Percentiles rank a stretch among this genome's conserved stretches.
Evolutionary conservation across 2,797 vertebrate species (phyloP).

Genomic region (Martes flavigula): DNA sequence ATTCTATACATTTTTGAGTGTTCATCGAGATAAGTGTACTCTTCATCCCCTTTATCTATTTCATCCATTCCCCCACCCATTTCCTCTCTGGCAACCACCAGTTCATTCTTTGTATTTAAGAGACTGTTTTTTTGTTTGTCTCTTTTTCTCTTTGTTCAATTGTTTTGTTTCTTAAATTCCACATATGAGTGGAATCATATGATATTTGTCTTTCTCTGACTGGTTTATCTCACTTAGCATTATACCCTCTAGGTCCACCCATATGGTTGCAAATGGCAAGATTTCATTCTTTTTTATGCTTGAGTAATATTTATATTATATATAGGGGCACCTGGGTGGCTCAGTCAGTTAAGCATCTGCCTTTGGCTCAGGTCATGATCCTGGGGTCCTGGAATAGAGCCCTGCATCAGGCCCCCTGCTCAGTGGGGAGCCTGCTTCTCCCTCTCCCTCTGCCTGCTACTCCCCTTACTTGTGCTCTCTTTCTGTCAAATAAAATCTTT

Average conservation of each 20-base stretch:
- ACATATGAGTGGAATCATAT: neutral
- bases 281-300: neutral
- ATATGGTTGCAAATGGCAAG: neutral
- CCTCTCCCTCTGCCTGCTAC: too few species aligned
- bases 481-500: too few species aligned
- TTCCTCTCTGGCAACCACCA: neutral
- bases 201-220: neutral
- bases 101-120: neutral
- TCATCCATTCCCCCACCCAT: neutral
- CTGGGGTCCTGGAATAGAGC: too few species aligned
- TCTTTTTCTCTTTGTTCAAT: neutral
- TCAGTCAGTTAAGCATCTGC: too few species aligned
- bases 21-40: neutral
- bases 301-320: neutral
- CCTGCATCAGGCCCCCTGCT: too few species aligned
- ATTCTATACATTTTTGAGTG: neutral
- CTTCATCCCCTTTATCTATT: neutral
- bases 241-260: neutral
- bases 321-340: too few species aligned
- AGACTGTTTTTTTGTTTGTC: neutral
- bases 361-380: too few species aligned
- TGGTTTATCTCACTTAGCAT: neutral
- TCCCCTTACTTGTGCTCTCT: too few species aligned
- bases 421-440: too few species aligned
- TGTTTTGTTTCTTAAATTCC: neutral